These are phyloP conservation scores for Mus spicilegus DNA, from an alignment of 2,113 vertebrate genomes.

Conservation along the genomic window DNA sequence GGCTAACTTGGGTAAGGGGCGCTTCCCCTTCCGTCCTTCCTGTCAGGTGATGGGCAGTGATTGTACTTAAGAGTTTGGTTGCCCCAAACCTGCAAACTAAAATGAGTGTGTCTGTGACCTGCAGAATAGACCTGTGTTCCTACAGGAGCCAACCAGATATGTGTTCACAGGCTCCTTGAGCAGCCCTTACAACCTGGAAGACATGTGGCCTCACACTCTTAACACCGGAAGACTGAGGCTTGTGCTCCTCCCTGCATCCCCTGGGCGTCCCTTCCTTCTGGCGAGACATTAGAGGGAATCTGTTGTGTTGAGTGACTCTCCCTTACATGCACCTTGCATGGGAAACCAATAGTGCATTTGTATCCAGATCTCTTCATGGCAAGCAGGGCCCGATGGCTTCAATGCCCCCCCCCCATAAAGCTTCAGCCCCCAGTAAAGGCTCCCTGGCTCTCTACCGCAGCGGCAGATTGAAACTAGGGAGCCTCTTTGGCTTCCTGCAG, in stretches of 20 bases:
- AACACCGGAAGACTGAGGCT: not conserved
- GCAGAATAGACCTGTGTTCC: not conserved
- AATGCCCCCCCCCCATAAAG: too few relatives aligned
- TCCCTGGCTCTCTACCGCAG: conserved; percentile 53
- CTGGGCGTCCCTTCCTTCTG: not conserved
- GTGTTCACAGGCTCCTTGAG: not conserved
- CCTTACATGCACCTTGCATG: not conserved
- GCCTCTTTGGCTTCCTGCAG: not conserved
- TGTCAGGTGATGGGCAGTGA: not conserved
- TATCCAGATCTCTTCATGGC: conserved; percentile 53
- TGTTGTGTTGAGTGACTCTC: conserved; percentile 57
- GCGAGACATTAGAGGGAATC: not conserved
- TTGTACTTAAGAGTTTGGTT: not conserved
- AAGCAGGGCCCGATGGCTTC: conserved; percentile 68
- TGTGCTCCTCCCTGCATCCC: not conserved
- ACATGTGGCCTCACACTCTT: not conserved
- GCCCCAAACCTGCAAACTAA: not conserved
- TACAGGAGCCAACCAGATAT: not conserved
- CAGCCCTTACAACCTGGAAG: not conserved
- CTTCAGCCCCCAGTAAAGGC: conserved; percentile 64
- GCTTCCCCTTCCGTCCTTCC: not conserved
- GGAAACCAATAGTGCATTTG: conserved; percentile 31
- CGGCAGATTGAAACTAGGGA: conserved; percentile 8
- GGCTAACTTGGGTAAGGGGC: not conserved
- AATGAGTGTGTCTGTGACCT: not conserved